Percentiles rank a stretch among this genome's conserved stretches.
Evolutionary conservation across 2,113 vertebrate genomes (phyloP).

Genomic region (Candoia aspera): DNA sequence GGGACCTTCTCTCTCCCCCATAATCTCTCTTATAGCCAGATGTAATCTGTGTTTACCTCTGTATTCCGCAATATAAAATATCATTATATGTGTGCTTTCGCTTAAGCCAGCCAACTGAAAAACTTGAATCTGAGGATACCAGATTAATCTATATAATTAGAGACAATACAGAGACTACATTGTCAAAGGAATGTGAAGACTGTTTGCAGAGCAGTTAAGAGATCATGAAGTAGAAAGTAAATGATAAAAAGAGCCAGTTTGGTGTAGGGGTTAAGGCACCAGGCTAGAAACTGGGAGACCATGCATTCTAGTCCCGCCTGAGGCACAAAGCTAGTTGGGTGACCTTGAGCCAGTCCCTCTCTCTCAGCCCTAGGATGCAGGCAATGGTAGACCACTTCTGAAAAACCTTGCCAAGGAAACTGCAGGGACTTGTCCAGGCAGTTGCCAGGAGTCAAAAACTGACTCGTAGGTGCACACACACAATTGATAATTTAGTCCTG

Average conservation of each 20-base stretch:
- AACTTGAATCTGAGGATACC: neutral
- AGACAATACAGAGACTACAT: neutral
- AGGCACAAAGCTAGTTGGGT: neutral
- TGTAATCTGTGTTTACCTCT: neutral
- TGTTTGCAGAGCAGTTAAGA: neutral
- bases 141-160: neutral
- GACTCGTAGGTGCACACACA: neutral
- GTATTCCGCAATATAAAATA: neutral
- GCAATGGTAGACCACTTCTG: neutral
- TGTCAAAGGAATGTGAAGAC: neutral
- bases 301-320: neutral
- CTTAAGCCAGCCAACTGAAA: neutral
- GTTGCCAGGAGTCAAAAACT: neutral
- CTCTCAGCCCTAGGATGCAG: neutral
- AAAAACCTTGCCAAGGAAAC: neutral
- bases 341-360: neutral
- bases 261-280: neutral
- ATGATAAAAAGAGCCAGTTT: neutral
- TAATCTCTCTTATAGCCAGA: neutral
- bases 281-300: neutral
- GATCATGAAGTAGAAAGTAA: neutral
- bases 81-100: neutral
- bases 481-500: neutral
- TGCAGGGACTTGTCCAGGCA: neutral
- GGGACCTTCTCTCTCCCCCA: neutral